Evolutionary conservation across 2,888 invertebrate genomes (phyloP).

Genomic region (Parnassius orleans): DNA sequence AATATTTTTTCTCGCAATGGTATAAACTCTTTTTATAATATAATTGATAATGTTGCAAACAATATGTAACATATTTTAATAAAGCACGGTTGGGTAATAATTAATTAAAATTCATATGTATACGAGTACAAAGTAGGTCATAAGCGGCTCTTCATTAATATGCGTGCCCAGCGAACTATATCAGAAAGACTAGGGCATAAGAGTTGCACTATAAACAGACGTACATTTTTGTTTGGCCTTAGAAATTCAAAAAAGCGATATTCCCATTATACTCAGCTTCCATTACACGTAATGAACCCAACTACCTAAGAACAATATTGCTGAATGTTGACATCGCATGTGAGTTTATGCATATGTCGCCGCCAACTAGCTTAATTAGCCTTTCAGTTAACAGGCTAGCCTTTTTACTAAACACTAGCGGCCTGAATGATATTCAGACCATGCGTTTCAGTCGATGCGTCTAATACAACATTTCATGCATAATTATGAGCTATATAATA

Average conservation of each 20-base stretch:
- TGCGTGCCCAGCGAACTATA: too few relatives aligned
- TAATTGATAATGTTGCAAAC: conserved; percentile 10
- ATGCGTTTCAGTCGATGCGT: too few relatives aligned
- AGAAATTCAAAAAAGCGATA: too few relatives aligned
- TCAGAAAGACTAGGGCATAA: too few relatives aligned
- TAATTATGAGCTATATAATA: too few relatives aligned
- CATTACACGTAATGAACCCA: conserved; percentile 7
- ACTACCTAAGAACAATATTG: conserved; percentile 17
- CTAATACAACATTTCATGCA: too few relatives aligned
- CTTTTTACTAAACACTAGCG: too few relatives aligned
- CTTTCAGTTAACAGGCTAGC: too few relatives aligned
- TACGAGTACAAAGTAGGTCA: conserved; percentile 16
- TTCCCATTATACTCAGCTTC: not conserved
- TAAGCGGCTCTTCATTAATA: conserved; percentile 16
- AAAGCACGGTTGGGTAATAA: conserved; percentile 15
- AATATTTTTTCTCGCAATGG: not conserved
- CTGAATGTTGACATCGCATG: conserved; percentile 4
- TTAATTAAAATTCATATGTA: conserved; percentile 23
- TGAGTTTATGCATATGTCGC: not conserved
- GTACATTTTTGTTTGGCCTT: too few relatives aligned
- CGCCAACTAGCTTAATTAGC: too few relatives aligned
- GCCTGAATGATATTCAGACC: too few relatives aligned
- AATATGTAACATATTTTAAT: conserved; percentile 11
- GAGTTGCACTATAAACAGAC: too few relatives aligned
- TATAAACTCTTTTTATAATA: not conserved